Evolutionary conservation across 2,888 invertebrate genomes (phyloP).

Genomic region (Spicauda simplicius): DNA sequence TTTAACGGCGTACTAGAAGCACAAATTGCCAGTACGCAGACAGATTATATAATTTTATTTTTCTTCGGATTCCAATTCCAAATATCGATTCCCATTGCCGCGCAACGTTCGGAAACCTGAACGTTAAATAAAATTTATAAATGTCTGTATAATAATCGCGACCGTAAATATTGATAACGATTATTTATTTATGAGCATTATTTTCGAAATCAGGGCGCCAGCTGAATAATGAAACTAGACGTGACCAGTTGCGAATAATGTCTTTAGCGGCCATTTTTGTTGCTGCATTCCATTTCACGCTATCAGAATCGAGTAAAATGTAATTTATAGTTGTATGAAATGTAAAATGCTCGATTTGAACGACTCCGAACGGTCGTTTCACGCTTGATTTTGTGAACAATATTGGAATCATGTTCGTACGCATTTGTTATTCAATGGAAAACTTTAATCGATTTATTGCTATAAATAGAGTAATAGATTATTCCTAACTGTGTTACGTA

Average conservation of each 20-base stretch:
- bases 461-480: conserved; percentile 27
- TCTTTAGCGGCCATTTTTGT: conserved; percentile 38
- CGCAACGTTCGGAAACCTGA: conserved; percentile 16
- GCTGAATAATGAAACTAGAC: conserved; percentile 34
- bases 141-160: neutral
- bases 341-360: conserved; percentile 30
- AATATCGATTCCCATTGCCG: conserved; percentile 17
- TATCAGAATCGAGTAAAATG: conserved; percentile 41
- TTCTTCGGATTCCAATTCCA: conserved; percentile 15
- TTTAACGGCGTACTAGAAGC: conserved; percentile 20
- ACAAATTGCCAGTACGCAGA: conserved; percentile 14
- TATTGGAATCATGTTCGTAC: conserved; percentile 27
- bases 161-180: conserved; percentile 27
- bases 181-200: conserved; percentile 36
- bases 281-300: conserved; percentile 39
- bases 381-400: conserved; percentile 39
- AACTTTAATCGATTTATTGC: conserved; percentile 29
- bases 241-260: conserved; percentile 34
- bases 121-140: conserved; percentile 17
- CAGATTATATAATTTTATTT: conserved; percentile 27
- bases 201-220: conserved; percentile 35
- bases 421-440: conserved; percentile 23
- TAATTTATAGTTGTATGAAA: conserved; percentile 43
- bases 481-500: neutral
- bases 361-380: conserved; percentile 39